Evolutionary conservation across 2,797 vertebrate species (phyloP), one percentile per base, ranked within the genome.

Genomic region (Girardinus metallicus): DNA sequence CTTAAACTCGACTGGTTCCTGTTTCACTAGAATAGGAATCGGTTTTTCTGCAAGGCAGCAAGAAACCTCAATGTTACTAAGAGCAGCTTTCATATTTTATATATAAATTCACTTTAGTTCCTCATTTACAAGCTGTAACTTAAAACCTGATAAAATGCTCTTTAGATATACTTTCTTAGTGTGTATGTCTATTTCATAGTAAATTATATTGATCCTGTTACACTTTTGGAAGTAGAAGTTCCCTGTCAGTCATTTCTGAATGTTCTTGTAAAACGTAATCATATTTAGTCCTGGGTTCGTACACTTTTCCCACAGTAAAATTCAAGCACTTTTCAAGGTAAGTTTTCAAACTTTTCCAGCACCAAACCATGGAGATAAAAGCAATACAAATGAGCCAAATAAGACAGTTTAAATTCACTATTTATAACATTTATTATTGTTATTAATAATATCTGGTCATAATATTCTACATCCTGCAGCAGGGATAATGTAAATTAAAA

Each of bases 1-100:
- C 76, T 95, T 95, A 86, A 88, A 95, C 91, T 97, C 97, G 4
- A 89, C 83, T 29, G 95, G 94, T 80, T 98, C 97, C 80, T 93
- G 95, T 87, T 98, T 99, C 76, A 96, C 83, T 86, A 86, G 85
- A 82, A 92, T 93, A 5, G 95, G 96, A 77, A 91, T 88, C 86
- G 97, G 97, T 91, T 96, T 97, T 81, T 97, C 98, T 92, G 83
- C n/a, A 84, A 83, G 29, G 66, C 44, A 81, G 75, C 12, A 75
- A 47, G 44, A 87, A 83, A 84, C 11, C 36, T 36, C 29, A 51
- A 1, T 0, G 7, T 62, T 47, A 75, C 7, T 8, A 64, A 71
- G 26, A 57, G 41, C 29, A 70, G 5, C 10, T 8, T 12, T 49
- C 34, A 16, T 47, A 7, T 23, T 77, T 41, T 5, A 39, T 1